Evolutionary conservation across 2,888 invertebrate genomes (phyloP), one percentile per base, ranked within the genome.

Genomic region (Druceiella hillmani): DNA sequence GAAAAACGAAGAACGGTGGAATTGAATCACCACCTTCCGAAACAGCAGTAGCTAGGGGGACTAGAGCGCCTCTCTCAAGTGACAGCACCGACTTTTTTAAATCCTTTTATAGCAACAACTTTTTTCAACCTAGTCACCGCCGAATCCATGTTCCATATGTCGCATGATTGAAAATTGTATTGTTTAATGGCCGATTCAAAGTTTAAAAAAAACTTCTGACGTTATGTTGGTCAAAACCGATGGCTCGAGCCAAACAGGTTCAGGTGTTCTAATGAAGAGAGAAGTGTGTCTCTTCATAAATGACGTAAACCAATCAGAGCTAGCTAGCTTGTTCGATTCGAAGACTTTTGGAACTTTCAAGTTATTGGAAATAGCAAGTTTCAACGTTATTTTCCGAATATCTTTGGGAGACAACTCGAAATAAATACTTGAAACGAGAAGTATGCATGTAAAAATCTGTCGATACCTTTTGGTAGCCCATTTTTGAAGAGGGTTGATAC

Each of bases 171-270:
- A 36, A 36, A 17, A 40, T 34, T 40, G 11, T 24, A 9, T 3
- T 31, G 31, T 26, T 34, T 12, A 16, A 34, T 26, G 11, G 27
- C 34, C 5, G 38, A 25, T 33, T 31, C 32, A 7, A 46, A 41
- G 34, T 50, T 47, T 44, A 40, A 34, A 46, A 49, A 48, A 48
- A 43, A 14, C 5, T 27, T 20, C 28, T 20, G 10, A 43, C 38
- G 37, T 50, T 47, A 25, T 34, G 24, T 17, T 33, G 36, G 37
- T 49, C 39, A 45, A 50, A 48, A 28, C 34, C 26, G 7, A 46
- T 47, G 24, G 38, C 38, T 28, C 33, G 38, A 17, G 34, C 35
- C 11, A 35, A 33, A 24, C 34, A 35, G 9, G 26, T 28, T 40
- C 40, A 13, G 39, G 39, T n/a, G 27, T 38, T 38, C 33, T 33